A percentile compares a stretch with the other conserved stretches of the same genome.
These are phyloP conservation scores for Orbicella faveolata DNA, from an alignment of 64 coral and sea anemone species.

Conservation along the genomic window DNA sequence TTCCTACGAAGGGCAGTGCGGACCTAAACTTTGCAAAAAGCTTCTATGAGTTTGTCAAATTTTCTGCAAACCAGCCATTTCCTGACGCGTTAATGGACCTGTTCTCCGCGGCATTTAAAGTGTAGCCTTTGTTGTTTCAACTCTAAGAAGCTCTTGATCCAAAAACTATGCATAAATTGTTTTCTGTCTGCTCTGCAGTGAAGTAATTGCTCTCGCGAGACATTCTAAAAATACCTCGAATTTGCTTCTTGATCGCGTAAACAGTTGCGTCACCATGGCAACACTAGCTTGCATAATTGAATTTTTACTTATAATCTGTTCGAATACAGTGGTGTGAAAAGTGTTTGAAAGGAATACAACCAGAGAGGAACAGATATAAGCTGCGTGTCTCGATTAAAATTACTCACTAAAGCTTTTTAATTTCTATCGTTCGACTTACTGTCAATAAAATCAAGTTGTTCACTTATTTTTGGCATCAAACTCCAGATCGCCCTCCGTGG, in stretches of 20 bases:
- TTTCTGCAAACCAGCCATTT: neutral
- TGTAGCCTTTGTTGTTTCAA: conserved; percentile 21
- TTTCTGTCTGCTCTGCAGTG: neutral
- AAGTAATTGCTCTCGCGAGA: conserved; percentile 6
- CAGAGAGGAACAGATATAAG: neutral
- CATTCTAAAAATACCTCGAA: conserved; percentile 31
- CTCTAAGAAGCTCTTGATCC: neutral
- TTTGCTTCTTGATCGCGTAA: neutral
- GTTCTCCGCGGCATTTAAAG: neutral
- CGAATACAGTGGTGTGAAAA: neutral
- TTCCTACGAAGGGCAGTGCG: neutral
- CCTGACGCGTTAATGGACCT: neutral
- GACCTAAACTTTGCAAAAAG: neutral
- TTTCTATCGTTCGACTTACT: neutral
- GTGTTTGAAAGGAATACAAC: neutral
- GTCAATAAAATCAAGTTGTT: neutral
- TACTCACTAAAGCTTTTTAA: neutral
- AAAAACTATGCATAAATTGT: conserved; percentile 28
- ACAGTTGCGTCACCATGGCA: neutral
- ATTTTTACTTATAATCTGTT: neutral
- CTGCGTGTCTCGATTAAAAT: neutral
- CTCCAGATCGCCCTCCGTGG: neutral
- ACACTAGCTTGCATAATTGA: neutral
- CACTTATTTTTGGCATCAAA: neutral
- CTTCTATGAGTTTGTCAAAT: neutral